phyloP scores from a whole-genome alignment of 2,797 vertebrate genomes.

The Pangasius larnaudii region DNA sequence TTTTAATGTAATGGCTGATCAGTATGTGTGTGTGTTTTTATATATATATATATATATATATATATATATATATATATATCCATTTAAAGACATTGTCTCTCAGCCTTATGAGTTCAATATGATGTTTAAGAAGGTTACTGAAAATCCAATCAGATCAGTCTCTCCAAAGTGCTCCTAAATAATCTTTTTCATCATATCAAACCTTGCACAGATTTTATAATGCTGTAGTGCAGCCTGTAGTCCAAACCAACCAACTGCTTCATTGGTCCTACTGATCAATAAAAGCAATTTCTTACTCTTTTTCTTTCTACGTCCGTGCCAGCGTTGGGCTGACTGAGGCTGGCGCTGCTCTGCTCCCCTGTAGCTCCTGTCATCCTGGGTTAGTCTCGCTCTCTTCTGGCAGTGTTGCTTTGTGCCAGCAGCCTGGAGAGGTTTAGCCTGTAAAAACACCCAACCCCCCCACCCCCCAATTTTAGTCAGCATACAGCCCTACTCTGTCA shows the following conservation, averaged over 20 bases:
- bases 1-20: too few relatives aligned
- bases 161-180: neutral
- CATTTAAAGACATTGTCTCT: too few relatives aligned
- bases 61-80: too few relatives aligned
- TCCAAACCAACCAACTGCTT: neutral
- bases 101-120: neutral
- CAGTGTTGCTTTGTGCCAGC: constrained; percentile 30
- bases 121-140: neutral
- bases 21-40: too few relatives aligned
- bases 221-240: neutral
- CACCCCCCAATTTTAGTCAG: constrained; percentile 11
- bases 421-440: constrained; percentile 42
- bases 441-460: constrained; percentile 23
- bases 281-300: constrained; percentile 19
- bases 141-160: neutral
- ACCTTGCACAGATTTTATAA: neutral
- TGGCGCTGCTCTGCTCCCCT: constrained; percentile 32
- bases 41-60: too few relatives aligned
- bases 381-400: constrained; percentile 32
- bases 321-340: constrained; percentile 3
- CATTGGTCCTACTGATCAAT: neutral
- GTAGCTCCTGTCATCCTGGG: constrained; percentile 36
- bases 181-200: neutral
- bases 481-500: constrained; percentile 9
- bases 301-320: constrained; percentile 14